Percentiles rank a stretch among this genome's conserved stretches.
Conservation (phyloP, 2,113 vertebrate species). For the Pogonocichla stellata region DNA sequence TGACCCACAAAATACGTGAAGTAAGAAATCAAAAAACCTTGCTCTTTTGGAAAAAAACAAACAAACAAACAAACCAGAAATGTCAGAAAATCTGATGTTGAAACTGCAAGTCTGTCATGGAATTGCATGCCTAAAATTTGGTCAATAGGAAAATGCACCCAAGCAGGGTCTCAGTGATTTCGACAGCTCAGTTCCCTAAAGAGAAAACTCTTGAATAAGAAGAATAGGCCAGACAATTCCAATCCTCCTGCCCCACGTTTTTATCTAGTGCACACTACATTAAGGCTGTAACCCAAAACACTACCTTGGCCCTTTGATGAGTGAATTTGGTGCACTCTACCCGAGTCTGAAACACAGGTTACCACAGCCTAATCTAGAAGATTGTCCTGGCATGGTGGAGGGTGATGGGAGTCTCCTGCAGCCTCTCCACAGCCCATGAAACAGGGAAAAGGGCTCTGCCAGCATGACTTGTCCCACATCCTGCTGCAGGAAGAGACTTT, state of each 20-base stretch:
- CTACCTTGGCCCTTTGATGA: background rate
- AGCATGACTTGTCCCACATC: fast-evolving
- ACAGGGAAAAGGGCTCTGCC: background rate
- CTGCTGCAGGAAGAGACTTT: background rate
- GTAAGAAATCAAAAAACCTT: background rate
- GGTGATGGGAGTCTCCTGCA: background rate
- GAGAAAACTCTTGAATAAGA: background rate
- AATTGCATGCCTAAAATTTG: fast-evolving
- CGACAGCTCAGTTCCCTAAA: background rate
- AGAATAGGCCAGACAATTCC: background rate
- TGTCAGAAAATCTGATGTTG: background rate
- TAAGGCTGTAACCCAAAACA: background rate
- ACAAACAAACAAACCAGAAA: background rate
- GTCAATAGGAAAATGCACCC: background rate
- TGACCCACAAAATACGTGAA: background rate
- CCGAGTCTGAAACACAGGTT: background rate
- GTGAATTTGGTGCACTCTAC: fast-evolving
- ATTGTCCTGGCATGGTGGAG: fast-evolving
- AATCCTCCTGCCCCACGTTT: background rate
- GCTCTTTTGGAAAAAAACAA: background rate
- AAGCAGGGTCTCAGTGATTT: background rate
- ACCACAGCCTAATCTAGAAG: background rate
- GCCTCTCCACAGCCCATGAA: background rate
- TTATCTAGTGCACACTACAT: background rate
- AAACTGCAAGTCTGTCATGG: background rate